A percentile compares a stretch with the other conserved stretches of the same genome.
Conservation (phyloP, 2,113 vertebrate species). For the Sylvicapra grimmia region DNA sequence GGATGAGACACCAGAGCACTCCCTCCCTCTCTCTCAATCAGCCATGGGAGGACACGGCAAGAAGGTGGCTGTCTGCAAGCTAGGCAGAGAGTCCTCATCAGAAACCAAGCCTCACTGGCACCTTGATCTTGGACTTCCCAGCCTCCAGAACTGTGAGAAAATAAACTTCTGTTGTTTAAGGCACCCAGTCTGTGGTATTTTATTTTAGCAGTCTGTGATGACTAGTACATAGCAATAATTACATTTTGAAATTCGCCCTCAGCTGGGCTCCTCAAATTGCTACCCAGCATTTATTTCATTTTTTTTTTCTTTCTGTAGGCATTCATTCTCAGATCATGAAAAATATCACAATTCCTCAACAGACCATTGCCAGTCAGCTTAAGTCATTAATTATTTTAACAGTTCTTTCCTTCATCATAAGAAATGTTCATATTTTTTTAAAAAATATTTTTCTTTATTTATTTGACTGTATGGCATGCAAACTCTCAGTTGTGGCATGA, state of each 20-base stretch:
- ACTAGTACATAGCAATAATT: not conserved
- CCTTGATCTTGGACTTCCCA: not conserved
- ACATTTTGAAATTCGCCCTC: not conserved
- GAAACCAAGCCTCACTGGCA: not conserved
- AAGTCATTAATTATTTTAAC: not conserved
- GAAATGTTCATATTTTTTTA: not conserved
- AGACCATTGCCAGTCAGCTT: not conserved
- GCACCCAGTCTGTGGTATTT: not conserved
- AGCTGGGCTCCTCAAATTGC: not conserved
- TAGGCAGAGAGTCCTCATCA: not conserved
- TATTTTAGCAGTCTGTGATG: not conserved
- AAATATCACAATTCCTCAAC: not conserved
- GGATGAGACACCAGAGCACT: not conserved
- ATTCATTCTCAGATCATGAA: not conserved
- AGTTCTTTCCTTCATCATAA: not conserved
- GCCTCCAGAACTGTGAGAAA: not conserved
- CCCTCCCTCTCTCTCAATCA: not conserved
- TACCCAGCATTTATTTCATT: not conserved
- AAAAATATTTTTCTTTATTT: not conserved
- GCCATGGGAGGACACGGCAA: not conserved
- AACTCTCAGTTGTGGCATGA: not conserved
- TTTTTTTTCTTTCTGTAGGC: not conserved
- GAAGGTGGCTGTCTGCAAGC: not conserved
- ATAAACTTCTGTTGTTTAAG: not conserved
- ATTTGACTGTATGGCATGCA: not conserved